A percentile compares a stretch with the other conserved stretches of the same genome.
Evolutionary conservation across 2,113 vertebrate species (phyloP).

Genomic region (Tapirus terrestris): DNA sequence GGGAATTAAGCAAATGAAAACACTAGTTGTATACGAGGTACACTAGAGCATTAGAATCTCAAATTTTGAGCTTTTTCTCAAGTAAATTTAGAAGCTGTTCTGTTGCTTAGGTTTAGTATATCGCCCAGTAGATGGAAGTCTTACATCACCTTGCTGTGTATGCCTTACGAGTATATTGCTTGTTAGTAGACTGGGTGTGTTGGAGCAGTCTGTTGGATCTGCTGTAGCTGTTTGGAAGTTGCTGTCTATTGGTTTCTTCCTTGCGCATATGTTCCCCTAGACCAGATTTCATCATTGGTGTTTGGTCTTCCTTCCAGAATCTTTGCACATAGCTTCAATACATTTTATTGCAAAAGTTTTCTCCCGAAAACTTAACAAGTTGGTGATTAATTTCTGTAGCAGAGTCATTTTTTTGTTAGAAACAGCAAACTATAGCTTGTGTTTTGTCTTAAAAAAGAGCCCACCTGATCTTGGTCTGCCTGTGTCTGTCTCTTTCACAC

Average conservation of each 20-base stretch:
- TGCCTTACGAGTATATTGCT: neutral
- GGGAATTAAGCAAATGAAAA: neutral
- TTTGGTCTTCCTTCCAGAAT: conserved; percentile 58
- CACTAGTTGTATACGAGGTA: neutral
- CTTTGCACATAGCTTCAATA: neutral
- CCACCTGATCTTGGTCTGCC: conserved; percentile 38
- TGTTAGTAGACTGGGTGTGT: neutral
- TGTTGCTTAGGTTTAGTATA: neutral
- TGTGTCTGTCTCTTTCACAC: neutral
- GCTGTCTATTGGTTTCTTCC: conserved; percentile 10
- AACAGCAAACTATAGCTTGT: conserved; percentile 61
- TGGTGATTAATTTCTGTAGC: conserved; percentile 52
- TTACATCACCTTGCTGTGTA: neutral
- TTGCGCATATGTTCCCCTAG: neutral
- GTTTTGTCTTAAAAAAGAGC: conserved; percentile 64
- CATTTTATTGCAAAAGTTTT: conserved; percentile 52
- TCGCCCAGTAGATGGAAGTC: neutral
- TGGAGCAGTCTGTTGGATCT: neutral
- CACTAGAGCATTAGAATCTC: neutral
- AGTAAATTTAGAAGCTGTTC: neutral
- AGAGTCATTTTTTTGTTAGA: conserved; percentile 34
- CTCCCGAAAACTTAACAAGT: conserved; percentile 17
- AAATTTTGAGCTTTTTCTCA: neutral
- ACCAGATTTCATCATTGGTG: neutral
- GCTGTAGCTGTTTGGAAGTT: neutral